Evolutionary conservation across 2,888 invertebrate genomes (phyloP), one percentile per base, ranked within the genome.

Genomic region (Stegophylla sp.): DNA sequence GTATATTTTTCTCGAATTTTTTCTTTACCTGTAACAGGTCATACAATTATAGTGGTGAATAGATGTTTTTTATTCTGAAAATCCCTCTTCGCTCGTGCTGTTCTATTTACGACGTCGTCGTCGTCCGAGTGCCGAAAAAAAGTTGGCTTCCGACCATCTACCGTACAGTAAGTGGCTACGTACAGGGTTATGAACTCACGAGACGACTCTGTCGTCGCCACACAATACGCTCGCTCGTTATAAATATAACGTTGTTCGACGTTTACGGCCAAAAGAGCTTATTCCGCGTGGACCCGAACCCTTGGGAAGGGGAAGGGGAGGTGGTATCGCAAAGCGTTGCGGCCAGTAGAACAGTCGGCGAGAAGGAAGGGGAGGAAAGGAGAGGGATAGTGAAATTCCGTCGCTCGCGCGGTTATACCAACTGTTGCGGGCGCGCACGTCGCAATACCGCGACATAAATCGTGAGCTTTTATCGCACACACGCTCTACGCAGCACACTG

Each of bases 391-490:
- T n/a, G 59, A 59, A 43, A n/a, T 73, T 61, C 28, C 26, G 7
- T n/a, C 73, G 59, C 41, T 12, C 59, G 26, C 66, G 59, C 15
- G 61, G 48, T 63, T 48, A 74, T 64, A 51, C 75, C 63, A 64
- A 75, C 75, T 75, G 64, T 75, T 75, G 75, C 59, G 59, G 17
- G 59, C 48, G 17, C 73, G 59, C 17, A 59, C 51, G 34, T 12
- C 59, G 28, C 20, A 45, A 61, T n/a, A 45, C 41, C 20, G 17
- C 59, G 59, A 61, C 72, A 72, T 72, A 72, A 72, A 72, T 72
- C 72, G 72, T 61, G 34, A 63, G 45, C 56, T 73, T 73, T 73
- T 73, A 73, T 45, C 72, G 26, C n/a, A n/a, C n/a, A n/a, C n/a
- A n/a, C n/a, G n/a, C n/a, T n/a, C n/a, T n/a, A n/a, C 51, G n/a